phyloP scores from a whole-genome alignment of 2,797 vertebrate species.

The Aythya fuligula region DNA sequence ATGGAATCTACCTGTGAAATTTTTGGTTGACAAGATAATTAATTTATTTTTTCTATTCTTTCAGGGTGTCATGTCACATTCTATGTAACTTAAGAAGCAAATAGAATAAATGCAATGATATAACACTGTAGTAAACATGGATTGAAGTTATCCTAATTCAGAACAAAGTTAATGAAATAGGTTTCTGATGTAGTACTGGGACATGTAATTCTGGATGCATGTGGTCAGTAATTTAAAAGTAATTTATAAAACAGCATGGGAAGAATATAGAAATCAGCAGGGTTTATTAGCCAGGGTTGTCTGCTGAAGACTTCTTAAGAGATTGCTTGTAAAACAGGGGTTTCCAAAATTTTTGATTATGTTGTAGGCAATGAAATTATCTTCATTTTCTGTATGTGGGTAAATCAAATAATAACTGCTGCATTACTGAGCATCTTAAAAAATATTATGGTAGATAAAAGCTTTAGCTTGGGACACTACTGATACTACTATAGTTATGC shows the following conservation, averaged over 20 bases:
- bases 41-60: neutral
- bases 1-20: neutral
- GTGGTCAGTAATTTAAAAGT: constrained; percentile 3
- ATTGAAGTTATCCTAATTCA: neutral
- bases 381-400: neutral
- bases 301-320: neutral
- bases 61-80: neutral
- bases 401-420: neutral
- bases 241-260: constrained; percentile 19
- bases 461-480: neutral
- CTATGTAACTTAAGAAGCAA: neutral
- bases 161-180: neutral
- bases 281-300: neutral
- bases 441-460: neutral
- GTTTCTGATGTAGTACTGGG: neutral
- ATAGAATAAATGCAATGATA: neutral
- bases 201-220: neutral
- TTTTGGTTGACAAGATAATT: neutral
- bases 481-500: neutral
- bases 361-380: neutral
- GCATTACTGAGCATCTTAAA: neutral
- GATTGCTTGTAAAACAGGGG: neutral
- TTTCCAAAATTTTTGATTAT: neutral
- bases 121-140: neutral
- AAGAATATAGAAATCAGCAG: neutral